A percentile compares a stretch with the other conserved stretches of the same genome.
phyloP scores from a whole-genome alignment of 2,888 invertebrate genomes.

The Ceratothoa steindachneri region DNA sequence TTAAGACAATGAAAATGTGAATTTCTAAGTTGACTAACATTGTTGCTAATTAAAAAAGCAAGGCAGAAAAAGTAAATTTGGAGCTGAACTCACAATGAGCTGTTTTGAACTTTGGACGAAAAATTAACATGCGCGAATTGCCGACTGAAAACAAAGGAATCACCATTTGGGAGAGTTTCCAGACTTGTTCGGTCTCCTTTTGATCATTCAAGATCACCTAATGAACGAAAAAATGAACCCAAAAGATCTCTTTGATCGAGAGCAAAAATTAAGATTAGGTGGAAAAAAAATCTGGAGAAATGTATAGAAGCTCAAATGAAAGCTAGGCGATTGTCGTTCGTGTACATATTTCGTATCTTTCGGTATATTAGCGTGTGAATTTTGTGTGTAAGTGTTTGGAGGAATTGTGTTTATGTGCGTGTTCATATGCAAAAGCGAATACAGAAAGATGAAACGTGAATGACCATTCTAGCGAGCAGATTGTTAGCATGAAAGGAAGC shows the following conservation, averaged over 20 bases:
- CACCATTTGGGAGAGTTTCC: not conserved
- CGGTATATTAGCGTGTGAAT: too few relatives aligned
- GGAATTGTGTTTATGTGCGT: not conserved
- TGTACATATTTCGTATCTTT: too few relatives aligned
- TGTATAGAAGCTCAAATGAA: too few relatives aligned
- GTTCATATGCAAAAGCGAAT: too few relatives aligned
- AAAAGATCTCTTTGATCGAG: not conserved
- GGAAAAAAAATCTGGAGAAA: not conserved
- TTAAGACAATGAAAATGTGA: too few relatives aligned
- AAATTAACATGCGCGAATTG: not conserved
- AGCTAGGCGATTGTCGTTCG: too few relatives aligned
- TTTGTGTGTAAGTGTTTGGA: not conserved
- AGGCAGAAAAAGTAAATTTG: not conserved
- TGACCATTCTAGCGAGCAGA: too few relatives aligned
- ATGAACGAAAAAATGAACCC: not conserved
- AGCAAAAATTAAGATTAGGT: not conserved
- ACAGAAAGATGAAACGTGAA: too few relatives aligned
- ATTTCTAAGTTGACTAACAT: too few relatives aligned
- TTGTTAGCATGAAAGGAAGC: too few relatives aligned
- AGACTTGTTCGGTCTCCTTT: not conserved
- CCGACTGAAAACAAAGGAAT: not conserved
- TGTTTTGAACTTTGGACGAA: not conserved
- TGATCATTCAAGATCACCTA: not conserved
- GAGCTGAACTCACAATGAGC: not conserved
- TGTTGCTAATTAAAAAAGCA: too few relatives aligned